Percentiles rank a stretch among this genome's conserved stretches.
Evolutionary conservation across 2,113 vertebrate genomes (phyloP).

Genomic region (Bubalus kerabau): DNA sequence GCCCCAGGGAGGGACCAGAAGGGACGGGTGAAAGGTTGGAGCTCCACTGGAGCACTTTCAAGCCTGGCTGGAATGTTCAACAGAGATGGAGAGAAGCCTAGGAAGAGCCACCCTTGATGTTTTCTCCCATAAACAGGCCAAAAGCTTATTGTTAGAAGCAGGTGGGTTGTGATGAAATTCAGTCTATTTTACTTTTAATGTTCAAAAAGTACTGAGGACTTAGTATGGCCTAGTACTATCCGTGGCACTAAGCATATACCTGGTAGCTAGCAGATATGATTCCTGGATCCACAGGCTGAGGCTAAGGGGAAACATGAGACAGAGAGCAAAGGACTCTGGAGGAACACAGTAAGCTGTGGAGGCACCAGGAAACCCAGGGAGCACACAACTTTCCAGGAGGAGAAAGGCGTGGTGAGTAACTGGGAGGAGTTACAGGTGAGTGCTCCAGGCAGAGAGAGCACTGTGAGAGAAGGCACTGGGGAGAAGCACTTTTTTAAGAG

Average conservation of each 20-base stretch:
- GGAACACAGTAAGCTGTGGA: not conserved
- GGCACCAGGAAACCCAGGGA: not conserved
- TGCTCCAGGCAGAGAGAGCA: not conserved
- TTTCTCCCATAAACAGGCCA: not conserved
- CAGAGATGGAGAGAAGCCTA: not conserved
- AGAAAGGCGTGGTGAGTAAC: not conserved
- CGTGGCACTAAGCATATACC: not conserved
- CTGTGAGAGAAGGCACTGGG: not conserved
- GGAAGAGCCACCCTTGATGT: not conserved
- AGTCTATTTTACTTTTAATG: not conserved
- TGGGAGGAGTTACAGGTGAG: not conserved
- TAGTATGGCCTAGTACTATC: not conserved
- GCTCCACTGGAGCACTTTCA: not conserved
- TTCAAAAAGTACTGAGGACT: not conserved
- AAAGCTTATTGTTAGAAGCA: not conserved
- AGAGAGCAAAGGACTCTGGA: not conserved
- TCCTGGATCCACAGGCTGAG: not conserved
- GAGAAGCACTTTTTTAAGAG: not conserved
- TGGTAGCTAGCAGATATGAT: not conserved
- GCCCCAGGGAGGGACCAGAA: not conserved
- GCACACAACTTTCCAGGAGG: not conserved
- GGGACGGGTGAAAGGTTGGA: accelerated
- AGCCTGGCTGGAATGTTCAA: not conserved
- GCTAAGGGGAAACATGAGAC: not conserved
- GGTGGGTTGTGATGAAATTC: not conserved